Evolutionary conservation across 2,797 vertebrate genomes (phyloP).

Genomic region (Urophycis tenuis): DNA sequence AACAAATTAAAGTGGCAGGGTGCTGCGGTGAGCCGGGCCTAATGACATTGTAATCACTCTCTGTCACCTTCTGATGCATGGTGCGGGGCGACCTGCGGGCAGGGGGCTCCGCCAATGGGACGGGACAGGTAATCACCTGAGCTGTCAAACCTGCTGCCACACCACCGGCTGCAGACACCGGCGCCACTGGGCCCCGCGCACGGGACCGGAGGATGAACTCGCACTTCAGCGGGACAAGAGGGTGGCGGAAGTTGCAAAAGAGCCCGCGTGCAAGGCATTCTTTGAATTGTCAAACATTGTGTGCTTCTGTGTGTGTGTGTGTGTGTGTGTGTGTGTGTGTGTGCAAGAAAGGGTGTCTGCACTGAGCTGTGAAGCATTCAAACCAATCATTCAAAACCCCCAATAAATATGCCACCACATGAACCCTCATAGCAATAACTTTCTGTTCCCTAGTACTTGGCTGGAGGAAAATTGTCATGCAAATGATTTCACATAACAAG

Average conservation of each 20-base stretch:
- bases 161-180: slow-evolving; percentile 33
- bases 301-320: not conserved
- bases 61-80: slow-evolving; percentile 62
- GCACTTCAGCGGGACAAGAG: slow-evolving; percentile 34
- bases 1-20: slow-evolving; percentile 50
- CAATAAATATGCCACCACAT: not conserved
- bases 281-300: slow-evolving; percentile 21
- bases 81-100: slow-evolving; percentile 56
- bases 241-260: slow-evolving; percentile 31
- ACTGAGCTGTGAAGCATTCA: not conserved
- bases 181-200: slow-evolving; percentile 23
- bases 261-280: not conserved
- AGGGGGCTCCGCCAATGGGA: slow-evolving; percentile 52
- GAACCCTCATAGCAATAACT: not conserved
- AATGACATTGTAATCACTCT: slow-evolving; percentile 59
- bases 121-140: slow-evolving; percentile 63
- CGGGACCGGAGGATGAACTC: slow-evolving; percentile 44
- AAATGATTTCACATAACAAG: not conserved
- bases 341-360: not conserved
- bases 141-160: slow-evolving; percentile 49
- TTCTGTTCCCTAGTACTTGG: not conserved
- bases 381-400: not conserved
- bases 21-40: slow-evolving; percentile 43
- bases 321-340: not conserved
- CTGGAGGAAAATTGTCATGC: no score